Base-by-base conservation (phyloP, 2,113 vertebrate species). In the Zapus hudsonius region DNA sequence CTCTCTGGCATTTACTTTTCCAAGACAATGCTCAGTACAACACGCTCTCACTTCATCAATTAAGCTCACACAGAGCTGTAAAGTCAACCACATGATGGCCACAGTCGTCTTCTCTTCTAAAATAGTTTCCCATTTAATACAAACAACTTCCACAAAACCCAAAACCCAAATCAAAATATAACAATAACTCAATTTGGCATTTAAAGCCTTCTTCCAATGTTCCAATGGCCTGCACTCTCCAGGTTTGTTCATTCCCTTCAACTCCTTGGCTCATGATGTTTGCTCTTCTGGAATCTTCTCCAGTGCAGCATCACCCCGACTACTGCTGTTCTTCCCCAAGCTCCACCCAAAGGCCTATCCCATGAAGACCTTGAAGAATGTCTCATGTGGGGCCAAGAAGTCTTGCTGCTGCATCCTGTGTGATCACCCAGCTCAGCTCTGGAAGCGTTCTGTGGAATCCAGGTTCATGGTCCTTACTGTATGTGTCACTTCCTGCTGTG, bases 291-390 rank as follows among this genome's bases (percentile, higher is more conserved):
- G 31, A 29, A 29, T 15, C 5, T 36, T 31, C 40, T 47, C 33
- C 33, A 63, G 11, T n/a, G 29, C 17, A 16, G 74, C 70, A 1
- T 84, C 20, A 57, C 10, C 36, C 17, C 86, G 89, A 95, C 33
- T 33, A 44, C 11, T 81, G 84, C 44, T 31, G 36, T 66, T 88
- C 69, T 70, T 44, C 31, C 36, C 36, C 33, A 75, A 73, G 13
- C 78, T 87, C 74, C 57, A 66, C 59, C 73, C 75, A 91, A 94
- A 70, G 85, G 55, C 64, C 47, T 5, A 72, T 81, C 70, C 64
- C 74, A 5, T 47, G 87, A 40, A 67, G 38, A 72, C 42, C 36
- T 29, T n/a, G 61, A 25, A 40, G 40, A 66, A n/a, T 57, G 84
- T 82, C 22, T 90, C 57, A 25, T 74, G 64, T 10, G 27, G 12